These are phyloP conservation scores for Pterophyllum scalare DNA, from an alignment of 2,113 vertebrate species.

Conservation along the genomic window DNA sequence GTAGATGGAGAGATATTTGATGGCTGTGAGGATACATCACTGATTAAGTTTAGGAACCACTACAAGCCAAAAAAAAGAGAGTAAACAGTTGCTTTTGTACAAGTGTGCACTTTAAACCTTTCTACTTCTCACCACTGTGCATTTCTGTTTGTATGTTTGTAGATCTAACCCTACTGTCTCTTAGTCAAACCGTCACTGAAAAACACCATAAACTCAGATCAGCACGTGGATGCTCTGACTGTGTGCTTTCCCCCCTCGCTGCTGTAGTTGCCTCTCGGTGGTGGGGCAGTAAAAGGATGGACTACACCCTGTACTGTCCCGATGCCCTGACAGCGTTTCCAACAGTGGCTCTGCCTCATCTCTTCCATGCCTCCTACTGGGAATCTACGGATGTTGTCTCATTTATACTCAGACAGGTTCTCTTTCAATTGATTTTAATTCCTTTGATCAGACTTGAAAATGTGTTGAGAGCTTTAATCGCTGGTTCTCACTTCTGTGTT, in stretches of 20 bases:
- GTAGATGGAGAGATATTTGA: background rate
- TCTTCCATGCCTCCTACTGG: slow-evolving; percentile 98
- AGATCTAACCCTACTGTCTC: background rate
- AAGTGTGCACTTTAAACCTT: slow-evolving; percentile 2
- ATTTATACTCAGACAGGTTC: slow-evolving; percentile 91
- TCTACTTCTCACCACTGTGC: background rate
- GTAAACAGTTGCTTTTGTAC: background rate
- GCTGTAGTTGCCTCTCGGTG: slow-evolving; percentile 89
- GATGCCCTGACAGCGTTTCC: slow-evolving; percentile 94
- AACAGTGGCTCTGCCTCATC: slow-evolving; percentile 92
- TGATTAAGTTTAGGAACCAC: background rate
- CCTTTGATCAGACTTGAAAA: background rate
- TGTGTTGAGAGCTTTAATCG: background rate
- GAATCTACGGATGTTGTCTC: slow-evolving; percentile 96
- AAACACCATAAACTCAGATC: background rate
- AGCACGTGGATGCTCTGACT: background rate
- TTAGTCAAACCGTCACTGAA: background rate
- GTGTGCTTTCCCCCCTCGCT: background rate
- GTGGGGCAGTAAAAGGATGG: slow-evolving; percentile 97
- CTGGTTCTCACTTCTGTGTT: background rate
- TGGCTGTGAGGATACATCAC: background rate
- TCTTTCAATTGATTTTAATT: background rate
- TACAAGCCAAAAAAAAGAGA: background rate
- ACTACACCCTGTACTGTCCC: slow-evolving; percentile 93
- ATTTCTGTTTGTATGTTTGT: background rate